Evolutionary conservation across 2,797 vertebrate genomes (phyloP).

Genomic region (Anas capensis): DNA sequence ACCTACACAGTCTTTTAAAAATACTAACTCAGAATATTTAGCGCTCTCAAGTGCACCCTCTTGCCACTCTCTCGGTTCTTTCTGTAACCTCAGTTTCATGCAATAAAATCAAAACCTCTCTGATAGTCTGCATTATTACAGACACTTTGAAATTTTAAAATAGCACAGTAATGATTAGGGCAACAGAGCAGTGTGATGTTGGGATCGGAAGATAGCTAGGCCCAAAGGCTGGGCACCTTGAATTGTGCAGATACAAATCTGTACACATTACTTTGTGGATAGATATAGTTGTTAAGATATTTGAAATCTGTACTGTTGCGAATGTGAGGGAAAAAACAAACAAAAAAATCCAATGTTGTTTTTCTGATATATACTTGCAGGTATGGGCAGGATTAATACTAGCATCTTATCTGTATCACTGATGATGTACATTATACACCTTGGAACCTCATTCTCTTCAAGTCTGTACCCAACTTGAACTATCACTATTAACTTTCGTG

Average conservation of each 20-base stretch:
- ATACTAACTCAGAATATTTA: background rate
- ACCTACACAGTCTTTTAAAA: background rate
- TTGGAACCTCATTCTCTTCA: fast-evolving
- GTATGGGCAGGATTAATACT: background rate
- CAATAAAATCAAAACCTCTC: background rate
- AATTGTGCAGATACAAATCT: background rate
- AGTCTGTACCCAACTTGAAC: background rate
- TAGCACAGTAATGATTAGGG: background rate
- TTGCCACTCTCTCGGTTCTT: background rate
- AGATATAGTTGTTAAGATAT: background rate
- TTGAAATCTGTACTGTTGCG: background rate
- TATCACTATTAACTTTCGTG: background rate
- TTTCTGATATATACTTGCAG: background rate
- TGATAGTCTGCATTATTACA: background rate
- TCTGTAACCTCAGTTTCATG: background rate
- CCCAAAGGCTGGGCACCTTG: background rate
- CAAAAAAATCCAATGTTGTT: background rate
- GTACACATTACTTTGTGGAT: background rate
- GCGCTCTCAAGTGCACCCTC: background rate
- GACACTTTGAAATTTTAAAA: background rate
- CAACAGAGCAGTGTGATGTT: background rate
- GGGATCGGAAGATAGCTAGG: background rate
- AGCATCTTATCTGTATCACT: background rate
- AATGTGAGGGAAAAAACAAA: background rate
- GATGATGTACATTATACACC: background rate